Base-by-base conservation (phyloP, 2,797 vertebrate species). In the Diplodus puntazzo region DNA sequence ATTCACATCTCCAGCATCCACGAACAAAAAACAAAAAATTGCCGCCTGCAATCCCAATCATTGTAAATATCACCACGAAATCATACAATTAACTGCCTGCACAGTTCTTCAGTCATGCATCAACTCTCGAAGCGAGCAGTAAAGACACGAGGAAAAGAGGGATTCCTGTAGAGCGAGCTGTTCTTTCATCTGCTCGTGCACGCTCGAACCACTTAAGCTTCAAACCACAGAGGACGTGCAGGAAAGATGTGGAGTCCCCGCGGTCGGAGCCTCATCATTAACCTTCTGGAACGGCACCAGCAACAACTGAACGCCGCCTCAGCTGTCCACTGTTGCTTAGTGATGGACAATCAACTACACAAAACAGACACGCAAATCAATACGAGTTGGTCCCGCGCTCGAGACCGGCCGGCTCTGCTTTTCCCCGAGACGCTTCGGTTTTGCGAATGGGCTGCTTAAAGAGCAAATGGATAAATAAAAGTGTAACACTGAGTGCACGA, bases 241-340 rank as follows among this genome's bases (percentile, higher is more conserved):
- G 81, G 69, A 91, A 91, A 85, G 85, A 91, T 78, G 45, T 81
- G 77, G 73, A 77, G 75, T 86, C 89, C 66, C 67, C 23, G 85
- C 11, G 85, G 89, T 88, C 91, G 74, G 80, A 90, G 65, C 79
- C 85, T 92, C 89, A 82, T 90, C 81, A 89, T 92, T 91, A 92
- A 91, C 88, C 90, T 92, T 69, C 75, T 87, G 84, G 82, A 91
- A 65, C n/a, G 23, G 49, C 76, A 83, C 77, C 89, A 89, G 81
- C 68, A 87, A 71, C 85, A 85, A 88, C 71, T 53, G 77, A 90
- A 80, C 58, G 50, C 85, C 43, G 71, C 81, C 77, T 57, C 49
- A 61, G 70, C 81, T 82, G 84, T 87, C 83, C 84, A 45, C 62
- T 61, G 91, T 94, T 93, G 92, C 92, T 84, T 80, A 87, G 93